Base-by-base conservation (phyloP, 2,888 invertebrate genomes). In the Trypoxylon attenuatum region DNA sequence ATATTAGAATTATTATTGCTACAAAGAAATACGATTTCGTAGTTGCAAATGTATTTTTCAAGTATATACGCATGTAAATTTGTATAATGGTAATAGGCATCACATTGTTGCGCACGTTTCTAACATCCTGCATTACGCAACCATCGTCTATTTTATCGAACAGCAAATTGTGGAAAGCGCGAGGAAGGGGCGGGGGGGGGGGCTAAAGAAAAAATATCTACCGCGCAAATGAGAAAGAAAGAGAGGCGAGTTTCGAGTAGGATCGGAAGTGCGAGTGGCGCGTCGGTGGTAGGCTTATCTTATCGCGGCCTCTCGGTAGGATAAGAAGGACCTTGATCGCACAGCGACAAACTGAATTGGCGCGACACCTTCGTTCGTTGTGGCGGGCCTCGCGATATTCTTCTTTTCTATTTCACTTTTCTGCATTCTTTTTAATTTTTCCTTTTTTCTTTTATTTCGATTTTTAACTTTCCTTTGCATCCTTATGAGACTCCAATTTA, bases 311-410 rank as follows among this genome's bases (percentile, higher is more conserved):
- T 76, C 78, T 82, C 77, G 63, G 73, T 76, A 80, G 85, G 84
- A 83, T 86, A 85, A 83, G 82, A 71, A 80, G 81, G 81, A 82
- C 84, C 85, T 86, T 86, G 84, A 86, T 85, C 84, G 79, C 73
- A 19, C 69, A 63, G 69, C 76, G 72, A 75, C 79, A 75, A 71
- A 74, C 73, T 76, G 73, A 77, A 80, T 76, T 77, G 78, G 33
- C 33, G 8, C 29, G 33, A 69, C 80, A 78, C 79, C 77, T 73
- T 65, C 41, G 45, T 47, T 62, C 46, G 42, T 25, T 47, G 18
- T 54, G 55, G 47, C 33, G 50, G 41, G 45, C n/a, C 61, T 51
- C 15, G 39, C 29, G 8, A 13, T 21, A 16, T 27, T n/a, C 10
- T 25, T 15, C n/a, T 15, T 8, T 13, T 4, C 25, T 15, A 5